phyloP scores from a whole-genome alignment of 2,888 invertebrate genomes.

The Euproctis similis region DNA sequence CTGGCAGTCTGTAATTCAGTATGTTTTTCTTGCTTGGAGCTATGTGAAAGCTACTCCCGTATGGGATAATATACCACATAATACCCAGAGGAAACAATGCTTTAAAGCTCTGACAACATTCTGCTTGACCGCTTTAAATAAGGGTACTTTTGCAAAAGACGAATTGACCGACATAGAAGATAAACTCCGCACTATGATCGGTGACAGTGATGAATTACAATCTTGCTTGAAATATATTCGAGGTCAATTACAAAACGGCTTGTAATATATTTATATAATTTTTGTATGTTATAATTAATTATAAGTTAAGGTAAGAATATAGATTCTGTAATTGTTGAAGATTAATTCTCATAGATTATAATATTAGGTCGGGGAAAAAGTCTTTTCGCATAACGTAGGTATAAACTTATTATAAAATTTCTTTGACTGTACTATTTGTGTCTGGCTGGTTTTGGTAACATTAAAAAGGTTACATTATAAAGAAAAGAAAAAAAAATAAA shows the following conservation, averaged over 20 bases:
- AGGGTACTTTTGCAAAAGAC: conserved; percentile 57
- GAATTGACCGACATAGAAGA: conserved; percentile 52
- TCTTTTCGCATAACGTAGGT: too few species aligned
- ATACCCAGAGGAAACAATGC: conserved; percentile 80
- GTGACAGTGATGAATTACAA: conserved; percentile 71
- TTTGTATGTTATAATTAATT: too few species aligned
- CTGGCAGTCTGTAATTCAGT: conserved; percentile 84
- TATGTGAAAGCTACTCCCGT: conserved; percentile 82
- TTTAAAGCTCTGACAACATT: conserved; percentile 80
- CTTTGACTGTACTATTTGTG: too few species aligned
- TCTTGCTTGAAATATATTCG: conserved; percentile 65
- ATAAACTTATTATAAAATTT: too few species aligned
- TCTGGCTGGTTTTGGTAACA: too few species aligned
- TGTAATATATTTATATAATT: too few species aligned
- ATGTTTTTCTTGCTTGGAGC: conserved; percentile 82
- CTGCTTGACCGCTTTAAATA: conserved; percentile 77
- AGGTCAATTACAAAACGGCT: conserved; percentile 28
- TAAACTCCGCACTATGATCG: conserved; percentile 52
- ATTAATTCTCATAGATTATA: too few species aligned
- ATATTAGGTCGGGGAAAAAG: too few species aligned
- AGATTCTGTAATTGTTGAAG: conserved; percentile 24
- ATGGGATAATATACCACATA: conserved; percentile 84
- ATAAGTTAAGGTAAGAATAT: conserved; percentile 4
- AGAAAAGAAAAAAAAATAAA: too few species aligned
- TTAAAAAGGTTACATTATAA: too few species aligned